These are phyloP conservation scores for Chitala chitala DNA, from an alignment of 2,113 vertebrate species.

Conservation along the genomic window DNA sequence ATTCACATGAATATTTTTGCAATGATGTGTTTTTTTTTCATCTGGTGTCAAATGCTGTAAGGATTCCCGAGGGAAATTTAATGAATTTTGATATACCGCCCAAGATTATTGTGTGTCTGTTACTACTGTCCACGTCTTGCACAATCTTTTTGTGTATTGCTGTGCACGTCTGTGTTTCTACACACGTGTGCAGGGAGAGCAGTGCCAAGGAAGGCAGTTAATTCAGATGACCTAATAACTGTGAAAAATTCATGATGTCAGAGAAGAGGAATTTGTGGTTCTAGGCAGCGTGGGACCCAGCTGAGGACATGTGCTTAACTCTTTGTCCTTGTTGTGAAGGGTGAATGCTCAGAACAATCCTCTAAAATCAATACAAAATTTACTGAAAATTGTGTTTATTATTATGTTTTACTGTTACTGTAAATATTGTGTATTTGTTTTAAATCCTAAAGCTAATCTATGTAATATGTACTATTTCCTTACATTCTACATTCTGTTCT, in stretches of 20 bases:
- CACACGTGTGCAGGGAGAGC: background rate
- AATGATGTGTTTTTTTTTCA: background rate
- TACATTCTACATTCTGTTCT: too few relatives aligned
- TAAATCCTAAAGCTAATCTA: too few relatives aligned
- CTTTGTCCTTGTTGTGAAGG: background rate
- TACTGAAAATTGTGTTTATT: too few relatives aligned
- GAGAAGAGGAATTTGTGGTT: constrained; percentile 1
- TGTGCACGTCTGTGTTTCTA: background rate
- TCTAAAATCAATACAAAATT: background rate
- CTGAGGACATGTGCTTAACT: background rate
- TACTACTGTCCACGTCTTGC: background rate
- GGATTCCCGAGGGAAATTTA: background rate
- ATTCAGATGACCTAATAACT: constrained; percentile 18
- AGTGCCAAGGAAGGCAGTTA: constrained; percentile 7
- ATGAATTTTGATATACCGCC: background rate
- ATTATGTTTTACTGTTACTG: too few relatives aligned
- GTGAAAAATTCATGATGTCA: constrained; percentile 16
- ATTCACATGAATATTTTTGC: background rate
- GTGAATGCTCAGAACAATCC: background rate
- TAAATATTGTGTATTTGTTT: too few relatives aligned
- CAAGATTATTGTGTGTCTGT: background rate
- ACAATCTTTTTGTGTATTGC: background rate
- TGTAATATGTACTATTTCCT: too few relatives aligned
- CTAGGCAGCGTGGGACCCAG: background rate
- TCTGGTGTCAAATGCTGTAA: background rate